A percentile compares a stretch with the other conserved stretches of the same genome.
Conservation (phyloP, 2,113 vertebrate genomes). For the Eira barbara region DNA sequence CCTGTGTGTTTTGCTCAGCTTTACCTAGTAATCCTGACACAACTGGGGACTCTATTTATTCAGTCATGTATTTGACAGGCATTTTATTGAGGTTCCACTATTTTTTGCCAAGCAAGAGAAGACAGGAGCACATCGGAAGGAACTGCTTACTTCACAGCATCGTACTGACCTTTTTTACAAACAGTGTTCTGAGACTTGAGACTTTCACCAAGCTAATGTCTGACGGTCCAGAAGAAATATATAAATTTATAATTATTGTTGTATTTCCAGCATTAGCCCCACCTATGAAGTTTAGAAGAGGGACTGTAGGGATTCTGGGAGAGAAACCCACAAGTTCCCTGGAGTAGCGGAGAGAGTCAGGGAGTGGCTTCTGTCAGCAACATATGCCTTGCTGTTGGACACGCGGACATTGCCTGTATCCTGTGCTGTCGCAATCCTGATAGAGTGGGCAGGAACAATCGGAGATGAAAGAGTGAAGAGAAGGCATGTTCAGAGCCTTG, state of each 20-base stretch:
- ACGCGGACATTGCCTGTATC: background rate
- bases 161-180: background rate
- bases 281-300: background rate
- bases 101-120: background rate
- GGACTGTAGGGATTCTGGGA: background rate
- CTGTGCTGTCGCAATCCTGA: background rate
- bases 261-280: background rate
- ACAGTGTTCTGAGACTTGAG: background rate
- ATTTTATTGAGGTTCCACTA: background rate
- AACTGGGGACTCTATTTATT: background rate
- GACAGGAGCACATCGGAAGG: background rate
- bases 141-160: background rate
- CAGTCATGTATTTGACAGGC: background rate
- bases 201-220: background rate
- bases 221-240: background rate
- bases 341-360: background rate
- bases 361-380: background rate
- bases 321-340: background rate
- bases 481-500: background rate
- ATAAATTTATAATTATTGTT: background rate
- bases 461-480: background rate
- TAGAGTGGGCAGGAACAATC: background rate
- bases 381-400: background rate
- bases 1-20: constrained; percentile 4
- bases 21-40: background rate